Base-by-base conservation (phyloP, 2,888 invertebrate species). In the Clivina fossor region DNA sequence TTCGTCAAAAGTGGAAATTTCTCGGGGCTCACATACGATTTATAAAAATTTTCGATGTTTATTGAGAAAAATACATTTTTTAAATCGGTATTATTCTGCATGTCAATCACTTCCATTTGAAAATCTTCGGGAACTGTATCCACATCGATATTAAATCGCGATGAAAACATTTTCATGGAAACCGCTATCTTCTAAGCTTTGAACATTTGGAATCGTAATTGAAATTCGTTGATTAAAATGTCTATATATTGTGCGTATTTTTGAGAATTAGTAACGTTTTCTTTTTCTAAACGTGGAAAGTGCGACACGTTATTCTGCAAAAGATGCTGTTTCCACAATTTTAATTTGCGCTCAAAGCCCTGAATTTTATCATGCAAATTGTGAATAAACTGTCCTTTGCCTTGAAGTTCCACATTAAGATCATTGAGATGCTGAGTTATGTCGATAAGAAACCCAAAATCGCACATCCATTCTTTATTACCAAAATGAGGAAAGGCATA, bases 401-500 rank as follows among this genome's bases (percentile, higher is more conserved):
- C n/a, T n/a, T n/a, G n/a, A n/a, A n/a, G n/a, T n/a, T n/a, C n/a
- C n/a, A n/a, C 30, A 44, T 48, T 58, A 55, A 57, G 37, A 44
- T 57, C 55, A 58, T 48, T 55, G 26, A 58, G 35, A 58, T 58
- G 58, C 48, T 53, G 57, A 57, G 57, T 53, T 22, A 51, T 51
- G 37, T 57, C 50, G 51, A 57, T 51, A 32, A 49, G 56, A 56
- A 56, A 43, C 16, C 24, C 47, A 55, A 55, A 47, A 55, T 55
- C 55, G 40, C 57, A 60, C 48, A 58, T 59, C 57, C 60, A 60
- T 56, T 58, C 53, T 56, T 60, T 56, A 60, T 60, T 44, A 47
- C 28, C 53, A 43, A 59, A 61, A 51, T 60, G 53, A 54, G 58
- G 51, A 56, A 58, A 58, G 47, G 56, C 32, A 32, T 32, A 32